Evolutionary conservation across 2,797 vertebrate genomes (phyloP).

Genomic region (Lepidocolaptes lacrymiger): DNA sequence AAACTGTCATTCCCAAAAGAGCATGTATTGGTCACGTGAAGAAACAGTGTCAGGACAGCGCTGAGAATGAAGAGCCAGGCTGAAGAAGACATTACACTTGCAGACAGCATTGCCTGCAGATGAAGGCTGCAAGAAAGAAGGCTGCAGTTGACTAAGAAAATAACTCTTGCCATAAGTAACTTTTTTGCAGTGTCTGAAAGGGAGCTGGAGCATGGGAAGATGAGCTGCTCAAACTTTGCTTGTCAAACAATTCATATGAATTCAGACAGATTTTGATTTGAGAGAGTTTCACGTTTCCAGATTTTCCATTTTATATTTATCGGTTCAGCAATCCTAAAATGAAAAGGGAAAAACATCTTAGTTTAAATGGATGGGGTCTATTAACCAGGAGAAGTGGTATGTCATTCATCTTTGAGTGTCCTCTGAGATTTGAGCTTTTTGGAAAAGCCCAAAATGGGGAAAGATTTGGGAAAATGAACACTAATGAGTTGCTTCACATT

Average conservation of each 20-base stretch:
- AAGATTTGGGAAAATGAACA: neutral
- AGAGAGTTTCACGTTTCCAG: neutral
- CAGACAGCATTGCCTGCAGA: neutral
- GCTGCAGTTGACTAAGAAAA: neutral
- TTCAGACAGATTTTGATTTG: neutral
- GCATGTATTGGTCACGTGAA: neutral
- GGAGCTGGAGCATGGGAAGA: neutral
- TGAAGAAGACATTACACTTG: neutral
- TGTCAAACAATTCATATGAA: neutral
- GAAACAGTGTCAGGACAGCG: neutral
- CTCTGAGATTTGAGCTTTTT: neutral
- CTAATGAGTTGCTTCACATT: neutral
- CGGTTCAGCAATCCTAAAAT: neutral
- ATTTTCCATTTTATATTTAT: neutral
- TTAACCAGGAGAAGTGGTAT: neutral
- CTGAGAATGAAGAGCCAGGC: neutral
- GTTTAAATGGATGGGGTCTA: neutral
- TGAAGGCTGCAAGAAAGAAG: neutral
- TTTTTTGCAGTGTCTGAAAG: neutral
- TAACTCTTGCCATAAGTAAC: neutral
- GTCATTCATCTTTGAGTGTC: neutral
- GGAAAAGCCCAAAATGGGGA: neutral
- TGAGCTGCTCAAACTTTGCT: neutral
- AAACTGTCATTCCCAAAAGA: neutral
- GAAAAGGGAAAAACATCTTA: neutral